Evolutionary conservation across 1,140 invertebrate species (phyloP).

Genomic region (Rhynchophorus ferrugineus): DNA sequence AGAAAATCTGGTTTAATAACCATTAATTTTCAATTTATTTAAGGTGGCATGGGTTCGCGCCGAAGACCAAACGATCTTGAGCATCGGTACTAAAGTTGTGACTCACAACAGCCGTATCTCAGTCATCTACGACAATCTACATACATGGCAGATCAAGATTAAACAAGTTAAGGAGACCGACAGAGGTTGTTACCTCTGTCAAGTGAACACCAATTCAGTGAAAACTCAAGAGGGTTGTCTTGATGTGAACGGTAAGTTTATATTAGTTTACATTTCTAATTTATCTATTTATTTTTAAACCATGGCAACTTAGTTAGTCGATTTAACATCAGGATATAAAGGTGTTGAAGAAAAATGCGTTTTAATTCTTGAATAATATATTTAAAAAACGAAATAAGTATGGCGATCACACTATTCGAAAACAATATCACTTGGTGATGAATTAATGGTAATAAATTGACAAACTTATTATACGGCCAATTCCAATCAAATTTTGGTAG

Average conservation of each 20-base stretch:
- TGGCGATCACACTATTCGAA: too few species aligned
- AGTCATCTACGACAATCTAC: conserved; percentile 46
- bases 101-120: conserved; percentile 50
- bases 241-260: conserved; percentile 61
- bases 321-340: background rate
- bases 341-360: too few species aligned
- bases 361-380: too few species aligned
- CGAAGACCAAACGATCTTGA: conserved; percentile 54
- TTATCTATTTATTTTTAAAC: conserved; percentile 27
- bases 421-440: too few species aligned
- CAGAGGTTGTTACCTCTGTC: conserved; percentile 58
- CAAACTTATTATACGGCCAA: too few species aligned
- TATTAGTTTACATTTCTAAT: too few species aligned
- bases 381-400: too few species aligned
- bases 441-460: too few species aligned
- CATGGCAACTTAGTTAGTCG: conserved; percentile 15
- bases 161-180: conserved; percentile 55
- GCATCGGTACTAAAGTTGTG: conserved; percentile 52
- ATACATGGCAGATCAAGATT: conserved; percentile 59
- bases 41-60: conserved; percentile 49
- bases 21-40: too few species aligned
- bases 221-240: conserved; percentile 60
- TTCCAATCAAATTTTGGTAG: too few species aligned
- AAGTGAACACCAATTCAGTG: conserved; percentile 65
- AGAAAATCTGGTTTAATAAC: too few species aligned